These are phyloP conservation scores for Xenops minutus DNA, from an alignment of 2,797 vertebrate species.

Conservation along the genomic window DNA sequence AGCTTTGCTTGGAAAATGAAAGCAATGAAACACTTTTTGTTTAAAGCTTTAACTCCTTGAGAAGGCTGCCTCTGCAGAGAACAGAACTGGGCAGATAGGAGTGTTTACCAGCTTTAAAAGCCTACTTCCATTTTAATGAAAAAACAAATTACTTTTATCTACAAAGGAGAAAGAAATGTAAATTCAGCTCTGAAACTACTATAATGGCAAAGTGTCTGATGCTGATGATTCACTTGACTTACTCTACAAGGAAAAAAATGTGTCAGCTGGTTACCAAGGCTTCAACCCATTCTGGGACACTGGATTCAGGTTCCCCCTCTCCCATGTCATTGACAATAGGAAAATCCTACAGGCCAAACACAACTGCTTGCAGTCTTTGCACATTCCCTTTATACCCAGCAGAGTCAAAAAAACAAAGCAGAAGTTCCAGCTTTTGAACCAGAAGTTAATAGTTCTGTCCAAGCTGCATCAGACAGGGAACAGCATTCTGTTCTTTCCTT, in stretches of 20 bases:
- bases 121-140: not conserved
- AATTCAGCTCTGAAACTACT: not conserved
- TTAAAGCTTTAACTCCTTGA: not conserved
- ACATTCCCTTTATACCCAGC: not conserved
- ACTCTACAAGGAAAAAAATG: not conserved
- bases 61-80: not conserved
- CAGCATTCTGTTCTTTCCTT: not conserved
- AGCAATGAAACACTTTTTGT: not conserved
- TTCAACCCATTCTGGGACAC: not conserved
- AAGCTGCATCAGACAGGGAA: not conserved
- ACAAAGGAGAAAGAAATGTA: not conserved
- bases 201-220: not conserved
- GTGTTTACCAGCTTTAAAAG: not conserved
- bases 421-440: not conserved
- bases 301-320: not conserved
- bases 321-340: accelerated
- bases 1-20: not conserved
- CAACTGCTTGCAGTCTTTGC: not conserved
- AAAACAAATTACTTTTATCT: not conserved
- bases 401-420: not conserved
- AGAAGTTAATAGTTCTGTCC: not conserved
- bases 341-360: not conserved
- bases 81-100: not conserved
- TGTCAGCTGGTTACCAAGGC: not conserved
- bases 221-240: not conserved